Base-by-base conservation (phyloP, 2,797 vertebrate species). In the Pseudochaenichthys georgianus region DNA sequence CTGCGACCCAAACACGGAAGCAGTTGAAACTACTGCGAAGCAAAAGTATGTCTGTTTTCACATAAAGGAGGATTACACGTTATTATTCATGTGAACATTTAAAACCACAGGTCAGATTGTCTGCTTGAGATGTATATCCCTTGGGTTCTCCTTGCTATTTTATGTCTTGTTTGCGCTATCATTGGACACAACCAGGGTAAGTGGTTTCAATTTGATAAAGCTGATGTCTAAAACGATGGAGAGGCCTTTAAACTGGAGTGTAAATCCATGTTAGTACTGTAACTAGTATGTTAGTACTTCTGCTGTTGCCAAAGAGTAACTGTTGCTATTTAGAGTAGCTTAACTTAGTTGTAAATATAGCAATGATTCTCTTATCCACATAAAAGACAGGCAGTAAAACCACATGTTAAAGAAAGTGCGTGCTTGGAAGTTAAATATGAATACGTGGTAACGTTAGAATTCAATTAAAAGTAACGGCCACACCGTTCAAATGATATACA, bases 1-100 rank as follows among this genome's bases (percentile, higher is more conserved):
- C 46, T 57, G 10, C 12, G 15, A 77, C 55, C 77, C 53, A 88
- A 92, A 92, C 84, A 88, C 91, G 92, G 92, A 93, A 93, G 87
- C 16, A 23, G 13, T 19, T 41, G 1, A 16, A 9, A 53, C 8
- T 12, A 0, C 3, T 52, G 9, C 12, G 7, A 34, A 61, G 48
- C 19, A 41, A 73, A 75, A 75, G 16, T 78, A 38, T 13, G 9
- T 67, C 5, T 1, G 10, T n/a, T 16, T 34, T 38, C 19, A 19
- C 7, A 42, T 1, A 45, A 51, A 70, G 38, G 50, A 0, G 3
- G 1, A 9, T 3, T 55, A 64, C 47, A 58, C 17, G 3, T 57
- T 4, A 16, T 19, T 54, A n/a, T 42, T 41, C 0, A 10, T 17
- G 12, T 58, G 1, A 61, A 55, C 2, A 1, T 0, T 42, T 5